These are phyloP conservation scores for Atherinomorus stipes DNA, from an alignment of 2,113 vertebrate genomes.

Conservation along the genomic window DNA sequence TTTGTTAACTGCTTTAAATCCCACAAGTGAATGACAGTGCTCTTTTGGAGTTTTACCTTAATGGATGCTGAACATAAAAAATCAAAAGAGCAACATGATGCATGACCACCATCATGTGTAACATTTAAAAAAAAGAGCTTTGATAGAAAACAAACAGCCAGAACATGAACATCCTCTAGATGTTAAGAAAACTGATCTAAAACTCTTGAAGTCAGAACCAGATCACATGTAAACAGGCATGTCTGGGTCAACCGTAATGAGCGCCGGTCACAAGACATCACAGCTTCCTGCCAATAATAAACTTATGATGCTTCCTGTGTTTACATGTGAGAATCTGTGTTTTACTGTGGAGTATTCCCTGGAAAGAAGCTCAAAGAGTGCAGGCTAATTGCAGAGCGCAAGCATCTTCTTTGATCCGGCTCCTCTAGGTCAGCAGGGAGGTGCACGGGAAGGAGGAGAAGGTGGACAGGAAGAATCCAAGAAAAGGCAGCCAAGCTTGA, in stretches of 20 bases:
- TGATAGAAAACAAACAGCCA: not conserved
- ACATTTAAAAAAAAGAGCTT: too few relatives aligned
- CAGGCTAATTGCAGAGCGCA: conserved; percentile 40
- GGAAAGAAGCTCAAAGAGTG: conserved; percentile 38
- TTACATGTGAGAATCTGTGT: conserved; percentile 36
- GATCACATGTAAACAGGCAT: conserved; percentile 2
- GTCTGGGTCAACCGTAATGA: conserved; percentile 35
- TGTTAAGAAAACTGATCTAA: not conserved
- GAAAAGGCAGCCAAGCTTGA: conserved; percentile 6
- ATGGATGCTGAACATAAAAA: too few relatives aligned
- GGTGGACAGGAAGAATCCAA: conserved; percentile 27
- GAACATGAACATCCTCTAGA: not conserved
- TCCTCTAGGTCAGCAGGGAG: conserved; percentile 27
- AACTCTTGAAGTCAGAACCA: not conserved
- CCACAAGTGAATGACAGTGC: too few relatives aligned
- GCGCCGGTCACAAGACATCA: conserved; percentile 18
- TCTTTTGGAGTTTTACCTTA: too few relatives aligned
- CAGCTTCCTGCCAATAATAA: conserved; percentile 56
- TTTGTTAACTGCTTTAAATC: too few relatives aligned
- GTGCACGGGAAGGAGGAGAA: conserved; percentile 14
- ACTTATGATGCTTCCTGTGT: conserved; percentile 65
- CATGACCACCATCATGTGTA: too few relatives aligned
- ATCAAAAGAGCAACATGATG: too few relatives aligned
- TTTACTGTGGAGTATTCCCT: not conserved
- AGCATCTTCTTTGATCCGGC: conserved; percentile 52